Base-by-base conservation (phyloP, 2,797 vertebrate genomes). In the Momotus momota region DNA sequence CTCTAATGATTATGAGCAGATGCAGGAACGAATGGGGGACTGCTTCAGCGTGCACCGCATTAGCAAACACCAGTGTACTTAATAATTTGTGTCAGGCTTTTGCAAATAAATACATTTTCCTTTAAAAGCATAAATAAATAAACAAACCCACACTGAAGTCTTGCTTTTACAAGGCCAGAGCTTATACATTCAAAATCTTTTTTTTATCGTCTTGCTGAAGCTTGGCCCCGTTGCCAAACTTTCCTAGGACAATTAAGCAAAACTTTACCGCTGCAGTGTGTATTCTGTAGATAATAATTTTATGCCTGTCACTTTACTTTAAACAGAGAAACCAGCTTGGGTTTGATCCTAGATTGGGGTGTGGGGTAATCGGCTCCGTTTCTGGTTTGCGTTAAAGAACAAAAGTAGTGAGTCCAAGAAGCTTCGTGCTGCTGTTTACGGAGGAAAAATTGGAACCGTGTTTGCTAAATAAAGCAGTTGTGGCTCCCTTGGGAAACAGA, bases 201-300 rank as follows among this genome's bases (percentile, higher is more conserved):
- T 52, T 77, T 38, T 35, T 10, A 12, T 41, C 2, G 29, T 31
- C 27, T 27, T 81, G 41, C 41, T 92, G 46, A 51, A 90, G 66
- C 9, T 48, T 49, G 51, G 22, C 43, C 19, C 27, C 12, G 0
- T 16, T 73, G 45, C 19, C 54, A 40, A 58, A 41, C 29, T 48
- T 58, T 4, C 23, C 16, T 14, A 55, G 55, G 13, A 22, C 9
- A 25, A 13, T 40, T 31, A 26, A 48, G 46, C 33, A 77, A 58
- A 74, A 48, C 31, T 69, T 79, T 29, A 15, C 21, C 8, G 1
- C 9, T 40, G 0, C 1, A 45, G 29, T 7, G 38, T n/a, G 41
- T 79, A 33, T 61, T 88, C 31, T 81, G 43, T 62, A 49, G 74
- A 38, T 17, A 25, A 51, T 80, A 15, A 35, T 72, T 89, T 57